Evolutionary conservation across 92 coral and sea anemone genomes (phyloP), one percentile per base, ranked within the genome.

Genomic region (Actinostola sp.): DNA sequence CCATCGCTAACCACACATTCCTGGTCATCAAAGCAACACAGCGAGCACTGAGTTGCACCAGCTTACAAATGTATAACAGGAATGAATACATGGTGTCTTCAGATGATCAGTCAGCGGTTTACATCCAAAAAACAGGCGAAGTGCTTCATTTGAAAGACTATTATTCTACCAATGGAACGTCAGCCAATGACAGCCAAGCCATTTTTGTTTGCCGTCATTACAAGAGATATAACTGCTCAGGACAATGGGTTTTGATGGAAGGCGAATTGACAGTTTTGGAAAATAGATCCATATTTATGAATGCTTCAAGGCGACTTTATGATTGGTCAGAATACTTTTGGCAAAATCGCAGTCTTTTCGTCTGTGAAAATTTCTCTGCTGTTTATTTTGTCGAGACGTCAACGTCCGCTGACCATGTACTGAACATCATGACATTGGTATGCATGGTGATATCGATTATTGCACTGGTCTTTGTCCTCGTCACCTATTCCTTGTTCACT

Each of bases 401-500:
- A 2, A 13, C 8, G 27, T 3, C 5, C 28, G 16, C 3, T 3
- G 63, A 57, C 3, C 3, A 30, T 27, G 63, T 29, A 2, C 2
- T 30, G 38, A 2, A 35, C 9, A 27, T 57, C 1, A 30, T 74
- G 48, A 81, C 81, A 2, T 0, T 64, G 26, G 57, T 53, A 0
- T 57, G 91, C 38, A 54, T 86, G 31, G 24, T 61, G 12, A 30
- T 66, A 12, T 86, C 91, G 11, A 55, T 76, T 20, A 29, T 54
- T 9, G 70, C 51, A 4, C 64, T 76, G 20, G 29, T 48, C 42
- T 63, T 72, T 35, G 71, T 86, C 25, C 67, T 86, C 11, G 36
- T 86, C 71, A 86, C 86, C 27, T 86, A 86, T 59, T 68, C 68
- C 63, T 55, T 67, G 48, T 86, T 86, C 58, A 39, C 46, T 39